phyloP scores from a whole-genome alignment of 2,888 invertebrate species.

The Drosophila nigricruria region DNA sequence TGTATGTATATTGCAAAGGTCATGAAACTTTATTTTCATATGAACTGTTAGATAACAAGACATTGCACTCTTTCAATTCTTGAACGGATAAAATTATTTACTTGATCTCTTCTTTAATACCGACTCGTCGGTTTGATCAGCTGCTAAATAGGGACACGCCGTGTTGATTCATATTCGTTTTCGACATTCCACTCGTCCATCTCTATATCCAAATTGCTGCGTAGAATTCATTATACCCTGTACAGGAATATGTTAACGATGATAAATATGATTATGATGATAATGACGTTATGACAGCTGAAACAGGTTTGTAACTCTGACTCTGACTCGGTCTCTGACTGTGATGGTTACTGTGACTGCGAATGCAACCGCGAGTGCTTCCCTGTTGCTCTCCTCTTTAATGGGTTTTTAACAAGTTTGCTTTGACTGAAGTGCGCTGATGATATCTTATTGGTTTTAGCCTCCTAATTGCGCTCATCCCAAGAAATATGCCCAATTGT shows the following conservation, averaged over 20 bases:
- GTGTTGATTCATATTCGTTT: background rate
- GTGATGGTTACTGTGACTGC: background rate
- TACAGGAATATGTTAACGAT: constrained; percentile 17
- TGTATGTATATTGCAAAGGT: no score
- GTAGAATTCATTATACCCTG: background rate
- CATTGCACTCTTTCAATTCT: no score
- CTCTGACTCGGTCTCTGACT: background rate
- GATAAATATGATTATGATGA: constrained; percentile 1
- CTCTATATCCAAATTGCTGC: background rate
- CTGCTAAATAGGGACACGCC: background rate
- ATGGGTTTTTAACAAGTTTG: constrained; percentile 51
- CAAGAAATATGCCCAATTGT: constrained; percentile 26
- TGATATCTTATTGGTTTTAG: constrained; percentile 58
- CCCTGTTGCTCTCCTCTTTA: constrained; percentile 3
- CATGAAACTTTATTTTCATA: no score
- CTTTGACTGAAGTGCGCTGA: constrained; percentile 36
- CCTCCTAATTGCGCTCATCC: constrained; percentile 52
- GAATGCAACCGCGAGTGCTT: background rate
- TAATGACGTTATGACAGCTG: constrained; percentile 4
- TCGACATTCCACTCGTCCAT: background rate
- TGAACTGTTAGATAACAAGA: no score
- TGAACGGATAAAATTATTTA: no score
- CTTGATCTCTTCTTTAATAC: background rate
- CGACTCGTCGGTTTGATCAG: background rate
- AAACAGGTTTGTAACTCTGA: constrained; percentile 36